Percentiles rank a stretch among this genome's conserved stretches.
Conservation (phyloP, 2,113 vertebrate genomes). For the Sminthopsis crassicaudata region DNA sequence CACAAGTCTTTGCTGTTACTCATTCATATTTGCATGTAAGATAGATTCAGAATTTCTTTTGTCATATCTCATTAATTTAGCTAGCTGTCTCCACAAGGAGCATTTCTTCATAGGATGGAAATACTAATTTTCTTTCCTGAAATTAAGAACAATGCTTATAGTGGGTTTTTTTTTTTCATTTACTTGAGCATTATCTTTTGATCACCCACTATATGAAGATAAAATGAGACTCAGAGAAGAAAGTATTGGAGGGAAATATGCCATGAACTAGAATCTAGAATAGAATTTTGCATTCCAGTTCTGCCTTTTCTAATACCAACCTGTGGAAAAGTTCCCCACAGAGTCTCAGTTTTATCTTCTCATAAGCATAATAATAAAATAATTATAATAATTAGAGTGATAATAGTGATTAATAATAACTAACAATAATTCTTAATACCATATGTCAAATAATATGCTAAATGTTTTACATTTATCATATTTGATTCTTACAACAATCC, state of each 20-base stretch:
- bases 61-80: background rate
- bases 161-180: background rate
- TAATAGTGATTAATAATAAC: background rate
- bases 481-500: background rate
- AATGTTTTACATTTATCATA: background rate
- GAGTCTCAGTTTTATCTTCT: background rate
- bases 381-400: no score
- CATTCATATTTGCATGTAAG: conserved; percentile 10
- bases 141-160: background rate
- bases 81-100: background rate
- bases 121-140: background rate
- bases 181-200: conserved; percentile 9
- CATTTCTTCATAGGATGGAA: background rate
- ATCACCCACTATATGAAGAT: background rate
- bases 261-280: background rate
- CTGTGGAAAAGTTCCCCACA: background rate
- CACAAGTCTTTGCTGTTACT: conserved; percentile 6
- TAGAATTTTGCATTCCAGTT: background rate
- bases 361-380: background rate
- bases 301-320: background rate
- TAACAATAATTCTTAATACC: background rate
- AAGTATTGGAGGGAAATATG: background rate
- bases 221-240: background rate
- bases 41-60: background rate
- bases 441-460: background rate